Conservation (phyloP, 2,888 invertebrate species). For the Acleris sparsana region DNA sequence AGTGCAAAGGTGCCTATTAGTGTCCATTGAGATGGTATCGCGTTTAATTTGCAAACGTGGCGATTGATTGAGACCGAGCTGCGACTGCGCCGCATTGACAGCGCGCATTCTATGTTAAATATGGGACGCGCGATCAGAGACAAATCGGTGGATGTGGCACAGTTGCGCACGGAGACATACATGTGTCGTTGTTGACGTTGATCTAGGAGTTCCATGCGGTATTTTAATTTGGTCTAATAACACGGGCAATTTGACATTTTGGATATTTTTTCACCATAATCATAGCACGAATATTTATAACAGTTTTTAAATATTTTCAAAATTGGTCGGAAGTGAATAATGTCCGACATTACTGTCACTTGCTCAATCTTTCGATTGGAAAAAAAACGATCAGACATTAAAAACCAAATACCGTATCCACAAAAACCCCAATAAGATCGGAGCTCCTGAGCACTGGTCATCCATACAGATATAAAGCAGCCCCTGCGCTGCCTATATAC, state of each 20-base stretch:
- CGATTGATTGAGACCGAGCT: constrained; percentile 77
- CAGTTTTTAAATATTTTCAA: no score
- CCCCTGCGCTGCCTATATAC: constrained; percentile 55
- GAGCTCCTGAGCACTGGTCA: constrained; percentile 63
- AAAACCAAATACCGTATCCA: constrained; percentile 51
- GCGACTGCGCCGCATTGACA: constrained; percentile 64
- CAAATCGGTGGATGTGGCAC: constrained; percentile 62
- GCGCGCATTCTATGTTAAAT: constrained; percentile 82
- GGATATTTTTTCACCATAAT: no score
- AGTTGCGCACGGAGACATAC: neutral
- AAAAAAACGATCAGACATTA: no score
- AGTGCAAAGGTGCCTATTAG: constrained; percentile 39
- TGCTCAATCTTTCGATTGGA: no score
- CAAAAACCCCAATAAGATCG: constrained; percentile 39
- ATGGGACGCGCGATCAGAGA: constrained; percentile 64
- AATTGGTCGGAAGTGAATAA: no score
- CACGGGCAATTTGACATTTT: neutral
- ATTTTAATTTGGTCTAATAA: neutral
- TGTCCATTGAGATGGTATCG: constrained; percentile 56
- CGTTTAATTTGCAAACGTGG: constrained; percentile 74
- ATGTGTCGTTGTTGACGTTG: neutral
- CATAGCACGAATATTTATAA: no score
- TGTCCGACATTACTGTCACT: no score
- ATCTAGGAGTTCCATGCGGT: neutral
- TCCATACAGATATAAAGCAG: constrained; percentile 66